Evolutionary conservation across 2,797 vertebrate species (phyloP).

Genomic region (Myiotriccus ornatus): DNA sequence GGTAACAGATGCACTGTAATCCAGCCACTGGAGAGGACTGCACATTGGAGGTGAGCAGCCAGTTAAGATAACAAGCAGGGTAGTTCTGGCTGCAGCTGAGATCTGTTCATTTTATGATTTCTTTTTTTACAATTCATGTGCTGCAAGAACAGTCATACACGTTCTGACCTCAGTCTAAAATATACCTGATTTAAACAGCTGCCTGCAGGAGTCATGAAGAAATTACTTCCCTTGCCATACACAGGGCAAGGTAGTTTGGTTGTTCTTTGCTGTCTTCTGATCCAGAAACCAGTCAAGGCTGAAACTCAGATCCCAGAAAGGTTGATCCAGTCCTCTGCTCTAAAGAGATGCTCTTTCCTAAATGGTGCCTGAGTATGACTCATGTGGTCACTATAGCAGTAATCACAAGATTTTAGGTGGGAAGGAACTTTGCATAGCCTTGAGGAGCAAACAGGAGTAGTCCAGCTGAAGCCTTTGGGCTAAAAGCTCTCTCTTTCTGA

Average conservation of each 20-base stretch:
- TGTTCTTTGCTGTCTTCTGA: neutral
- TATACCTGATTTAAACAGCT: neutral
- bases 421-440: neutral
- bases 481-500: neutral
- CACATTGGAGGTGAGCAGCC: fast-evolving
- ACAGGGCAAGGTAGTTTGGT: neutral
- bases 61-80: neutral
- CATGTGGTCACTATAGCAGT: neutral
- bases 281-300: neutral
- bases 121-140: neutral
- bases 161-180: neutral
- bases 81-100: neutral
- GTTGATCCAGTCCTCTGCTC: neutral
- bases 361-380: neutral
- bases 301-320: neutral
- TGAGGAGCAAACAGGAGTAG: neutral
- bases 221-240: neutral
- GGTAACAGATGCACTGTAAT: neutral
- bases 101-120: neutral
- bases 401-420: neutral
- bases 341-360: neutral
- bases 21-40: neutral
- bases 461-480: neutral
- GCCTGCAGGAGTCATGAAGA: neutral
- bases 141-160: neutral